Conservation (phyloP, 2,888 invertebrate species). For the Alsophila aescularia region DNA sequence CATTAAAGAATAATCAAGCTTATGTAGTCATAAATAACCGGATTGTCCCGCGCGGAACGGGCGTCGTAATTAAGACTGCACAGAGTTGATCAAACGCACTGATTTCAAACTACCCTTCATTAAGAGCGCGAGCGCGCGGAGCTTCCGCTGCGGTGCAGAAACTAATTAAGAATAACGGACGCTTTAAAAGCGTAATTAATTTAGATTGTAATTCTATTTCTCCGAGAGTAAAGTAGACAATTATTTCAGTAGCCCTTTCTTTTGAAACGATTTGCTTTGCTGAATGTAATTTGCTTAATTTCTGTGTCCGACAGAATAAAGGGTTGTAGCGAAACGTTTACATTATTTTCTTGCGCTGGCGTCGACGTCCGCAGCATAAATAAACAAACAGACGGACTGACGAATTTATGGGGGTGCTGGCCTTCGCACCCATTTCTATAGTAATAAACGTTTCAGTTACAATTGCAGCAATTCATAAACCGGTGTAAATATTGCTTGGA, state of each 20-base stretch:
- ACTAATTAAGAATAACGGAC: constrained; percentile 85
- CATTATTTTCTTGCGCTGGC: constrained; percentile 45
- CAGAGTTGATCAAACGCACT: constrained; percentile 85
- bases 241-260: constrained; percentile 84
- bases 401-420: constrained; percentile 42
- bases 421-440: constrained; percentile 47
- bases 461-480: constrained; percentile 42
- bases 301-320: constrained; percentile 74
- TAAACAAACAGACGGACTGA: constrained; percentile 36
- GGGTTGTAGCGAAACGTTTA: constrained; percentile 52
- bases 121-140: constrained; percentile 75
- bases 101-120: constrained; percentile 85
- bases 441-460: constrained; percentile 46
- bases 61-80: constrained; percentile 84
- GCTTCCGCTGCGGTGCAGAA: constrained; percentile 84
- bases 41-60: constrained; percentile 84
- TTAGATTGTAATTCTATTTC: constrained; percentile 85
- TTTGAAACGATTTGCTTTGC: constrained; percentile 80
- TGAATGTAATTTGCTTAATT: constrained; percentile 81
- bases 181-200: constrained; percentile 85
- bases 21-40: constrained; percentile 86
- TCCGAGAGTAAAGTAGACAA: constrained; percentile 82
- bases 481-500: constrained; percentile 33
- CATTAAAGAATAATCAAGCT: constrained; percentile 86
- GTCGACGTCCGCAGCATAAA: constrained; percentile 36